Evolutionary conservation across 2,113 vertebrate species (phyloP).

Genomic region (human (Homo sapiens)): DNA sequence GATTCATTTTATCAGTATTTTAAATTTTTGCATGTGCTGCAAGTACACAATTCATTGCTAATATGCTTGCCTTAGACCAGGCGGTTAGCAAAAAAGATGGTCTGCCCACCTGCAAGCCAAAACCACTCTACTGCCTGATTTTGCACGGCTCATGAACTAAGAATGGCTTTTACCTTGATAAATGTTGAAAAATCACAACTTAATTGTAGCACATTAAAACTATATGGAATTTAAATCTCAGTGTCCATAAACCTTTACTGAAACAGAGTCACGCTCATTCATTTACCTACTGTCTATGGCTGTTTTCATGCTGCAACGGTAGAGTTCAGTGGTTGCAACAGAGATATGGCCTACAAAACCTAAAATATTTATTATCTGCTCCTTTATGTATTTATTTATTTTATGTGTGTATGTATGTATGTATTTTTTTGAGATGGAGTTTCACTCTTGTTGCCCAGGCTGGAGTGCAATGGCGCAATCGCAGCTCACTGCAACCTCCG

Average conservation of each 20-base stretch:
- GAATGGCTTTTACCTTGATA: slow-evolving; percentile 25
- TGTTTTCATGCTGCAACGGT: neutral
- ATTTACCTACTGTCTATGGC: neutral
- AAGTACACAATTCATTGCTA: neutral
- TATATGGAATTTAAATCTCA: neutral
- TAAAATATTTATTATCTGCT: neutral
- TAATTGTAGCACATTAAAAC: neutral
- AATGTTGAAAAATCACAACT: neutral
- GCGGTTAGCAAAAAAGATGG: neutral
- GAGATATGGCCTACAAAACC: neutral
- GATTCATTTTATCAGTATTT: neutral
- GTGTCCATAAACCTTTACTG: neutral
- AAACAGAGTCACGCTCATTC: neutral
- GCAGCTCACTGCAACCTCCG: too few species aligned
- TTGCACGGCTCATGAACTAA: neutral
- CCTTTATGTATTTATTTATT: neutral
- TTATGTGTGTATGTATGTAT: too few species aligned
- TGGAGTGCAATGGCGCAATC: too few species aligned
- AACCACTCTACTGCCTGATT: neutral
- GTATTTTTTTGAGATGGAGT: too few species aligned
- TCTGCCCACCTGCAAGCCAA: neutral
- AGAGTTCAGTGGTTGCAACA: neutral
- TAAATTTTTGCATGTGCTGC: neutral
- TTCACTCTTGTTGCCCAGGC: too few species aligned
- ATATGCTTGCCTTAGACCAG: neutral